Evolutionary conservation across 2,797 vertebrate genomes (phyloP).

Genomic region (Eulemur rubriventer): DNA sequence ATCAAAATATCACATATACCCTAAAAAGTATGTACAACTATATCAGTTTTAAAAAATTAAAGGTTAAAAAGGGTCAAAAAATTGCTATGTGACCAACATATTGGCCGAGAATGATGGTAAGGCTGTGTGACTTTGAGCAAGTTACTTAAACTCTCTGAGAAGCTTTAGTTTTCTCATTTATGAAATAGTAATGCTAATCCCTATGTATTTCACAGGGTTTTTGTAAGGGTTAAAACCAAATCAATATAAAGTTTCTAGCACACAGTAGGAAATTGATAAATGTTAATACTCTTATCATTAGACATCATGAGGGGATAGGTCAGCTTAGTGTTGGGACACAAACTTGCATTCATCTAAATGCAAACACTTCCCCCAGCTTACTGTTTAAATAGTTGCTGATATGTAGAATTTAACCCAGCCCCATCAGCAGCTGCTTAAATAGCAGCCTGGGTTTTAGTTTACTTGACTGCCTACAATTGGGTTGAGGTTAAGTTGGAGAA

Average conservation of each 20-base stretch:
- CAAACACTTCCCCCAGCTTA: neutral
- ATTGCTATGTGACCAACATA: slow-evolving; percentile 15
- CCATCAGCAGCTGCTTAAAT: slow-evolving; percentile 32
- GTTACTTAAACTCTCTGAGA: slow-evolving; percentile 27
- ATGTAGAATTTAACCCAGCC: slow-evolving; percentile 24
- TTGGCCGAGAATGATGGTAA: neutral
- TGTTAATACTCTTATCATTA: slow-evolving; percentile 50
- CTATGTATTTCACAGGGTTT: neutral
- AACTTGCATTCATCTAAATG: slow-evolving; percentile 27
- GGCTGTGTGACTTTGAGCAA: neutral
- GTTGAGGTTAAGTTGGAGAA: slow-evolving; percentile 1
- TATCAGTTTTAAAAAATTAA: neutral
- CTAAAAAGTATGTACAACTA: neutral
- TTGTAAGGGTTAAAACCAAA: slow-evolving; percentile 43
- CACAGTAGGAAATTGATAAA: neutral
- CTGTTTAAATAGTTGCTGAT: slow-evolving; percentile 37
- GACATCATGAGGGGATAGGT: neutral
- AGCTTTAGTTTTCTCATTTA: slow-evolving; percentile 42
- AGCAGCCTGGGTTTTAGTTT: slow-evolving; percentile 38
- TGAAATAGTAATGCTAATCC: slow-evolving; percentile 38
- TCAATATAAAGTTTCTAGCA: neutral
- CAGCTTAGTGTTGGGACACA: slow-evolving; percentile 23
- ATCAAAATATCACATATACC: neutral
- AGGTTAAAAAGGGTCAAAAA: neutral
- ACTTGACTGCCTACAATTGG: neutral